Conservation (phyloP, 2,797 vertebrate species). For the Phoeniculus purpureus region DNA sequence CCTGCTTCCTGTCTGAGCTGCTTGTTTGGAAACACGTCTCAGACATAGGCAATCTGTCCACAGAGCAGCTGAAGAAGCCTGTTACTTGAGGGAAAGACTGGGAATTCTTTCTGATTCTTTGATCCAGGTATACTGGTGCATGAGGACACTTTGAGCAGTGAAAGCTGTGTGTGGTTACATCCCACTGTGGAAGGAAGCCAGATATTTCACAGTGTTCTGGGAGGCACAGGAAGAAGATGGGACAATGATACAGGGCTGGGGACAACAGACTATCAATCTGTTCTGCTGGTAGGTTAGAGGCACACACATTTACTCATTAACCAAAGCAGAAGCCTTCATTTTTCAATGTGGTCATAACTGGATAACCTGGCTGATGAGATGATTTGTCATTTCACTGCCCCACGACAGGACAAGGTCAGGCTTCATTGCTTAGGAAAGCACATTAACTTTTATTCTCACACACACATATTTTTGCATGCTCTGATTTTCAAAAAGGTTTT, state of each 20-base stretch:
- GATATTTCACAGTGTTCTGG: not conserved
- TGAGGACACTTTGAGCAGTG: not conserved
- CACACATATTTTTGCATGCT: not conserved
- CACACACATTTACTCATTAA: constrained; percentile 58
- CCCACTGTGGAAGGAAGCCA: not conserved
- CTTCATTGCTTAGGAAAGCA: constrained; percentile 61
- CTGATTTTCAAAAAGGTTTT: not conserved
- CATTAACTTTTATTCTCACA: constrained; percentile 32
- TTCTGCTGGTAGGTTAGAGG: constrained; percentile 11
- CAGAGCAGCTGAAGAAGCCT: not conserved
- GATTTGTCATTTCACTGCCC: constrained; percentile 68
- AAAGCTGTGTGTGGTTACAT: not conserved
- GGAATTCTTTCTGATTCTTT: constrained; percentile 6
- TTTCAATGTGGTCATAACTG: constrained; percentile 70
- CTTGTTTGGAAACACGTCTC: not conserved
- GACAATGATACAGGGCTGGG: not conserved
- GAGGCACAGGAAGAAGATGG: not conserved
- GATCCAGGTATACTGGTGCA: not conserved
- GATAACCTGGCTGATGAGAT: constrained; percentile 69
- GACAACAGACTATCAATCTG: constrained; percentile 47
- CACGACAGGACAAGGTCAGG: constrained; percentile 63
- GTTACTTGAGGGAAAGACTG: not conserved
- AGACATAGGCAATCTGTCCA: not conserved
- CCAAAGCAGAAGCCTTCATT: constrained; percentile 69
- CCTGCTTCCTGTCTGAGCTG: not conserved